These are phyloP conservation scores for Rotaria sp. DNA, from an alignment of 2,888 invertebrate genomes.

Conservation along the genomic window DNA sequence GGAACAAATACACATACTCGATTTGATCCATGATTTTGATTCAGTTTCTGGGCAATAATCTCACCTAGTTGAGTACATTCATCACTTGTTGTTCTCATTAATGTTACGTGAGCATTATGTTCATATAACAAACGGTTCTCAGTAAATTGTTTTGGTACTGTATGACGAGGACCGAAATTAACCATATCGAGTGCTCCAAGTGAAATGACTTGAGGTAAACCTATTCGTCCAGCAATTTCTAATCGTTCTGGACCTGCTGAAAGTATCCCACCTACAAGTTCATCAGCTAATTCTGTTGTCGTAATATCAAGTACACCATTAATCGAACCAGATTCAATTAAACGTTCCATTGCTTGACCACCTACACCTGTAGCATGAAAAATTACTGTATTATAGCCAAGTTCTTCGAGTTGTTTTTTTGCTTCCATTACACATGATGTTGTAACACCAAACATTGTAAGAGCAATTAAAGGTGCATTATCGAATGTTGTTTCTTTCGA, in stretches of 20 bases:
- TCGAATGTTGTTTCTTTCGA: background rate
- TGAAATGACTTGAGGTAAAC: background rate
- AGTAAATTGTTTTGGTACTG: slow-evolving; percentile 1
- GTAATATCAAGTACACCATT: slow-evolving; percentile 19
- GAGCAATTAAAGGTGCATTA: background rate
- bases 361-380: slow-evolving; percentile 13
- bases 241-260: slow-evolving; percentile 18
- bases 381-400: background rate
- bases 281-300: slow-evolving; percentile 20
- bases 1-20: background rate
- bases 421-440: background rate
- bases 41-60: background rate
- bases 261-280: slow-evolving; percentile 16
- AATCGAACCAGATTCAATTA: background rate
- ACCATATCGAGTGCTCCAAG: slow-evolving; percentile 15
- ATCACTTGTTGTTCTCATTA: slow-evolving; percentile 13
- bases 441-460: slow-evolving; percentile 9
- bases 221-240: slow-evolving; percentile 11
- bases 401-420: background rate
- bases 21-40: background rate
- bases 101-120: slow-evolving; percentile 15
- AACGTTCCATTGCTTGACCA: background rate
- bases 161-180: background rate
- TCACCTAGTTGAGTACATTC: background rate
- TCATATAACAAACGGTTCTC: background rate